Percentiles rank a stretch among this genome's conserved stretches.
These are phyloP conservation scores for Podarcis raffonei DNA, from an alignment of 2,113 vertebrate species.

Conservation along the genomic window DNA sequence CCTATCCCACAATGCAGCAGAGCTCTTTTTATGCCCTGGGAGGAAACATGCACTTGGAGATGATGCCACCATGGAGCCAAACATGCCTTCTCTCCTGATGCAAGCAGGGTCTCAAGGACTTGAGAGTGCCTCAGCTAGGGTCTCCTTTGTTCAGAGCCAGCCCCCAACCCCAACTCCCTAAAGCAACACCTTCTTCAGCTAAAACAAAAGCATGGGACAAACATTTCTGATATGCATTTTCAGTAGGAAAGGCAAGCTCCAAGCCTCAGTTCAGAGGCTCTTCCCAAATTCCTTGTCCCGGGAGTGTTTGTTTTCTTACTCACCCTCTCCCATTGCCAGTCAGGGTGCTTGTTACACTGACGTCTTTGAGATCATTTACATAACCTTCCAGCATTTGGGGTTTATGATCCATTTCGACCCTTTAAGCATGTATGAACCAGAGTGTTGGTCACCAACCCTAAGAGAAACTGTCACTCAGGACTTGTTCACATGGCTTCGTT, in stretches of 20 bases:
- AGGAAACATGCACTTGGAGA: background rate
- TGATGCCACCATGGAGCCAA: background rate
- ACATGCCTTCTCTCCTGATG: too few species aligned
- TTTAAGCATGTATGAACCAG: constrained; percentile 55
- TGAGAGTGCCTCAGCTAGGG: too few species aligned
- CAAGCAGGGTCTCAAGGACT: too few species aligned
- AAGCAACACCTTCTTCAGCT: background rate
- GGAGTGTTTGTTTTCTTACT: constrained; percentile 38
- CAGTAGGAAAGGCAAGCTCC: constrained; percentile 10
- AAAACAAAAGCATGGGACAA: constrained; percentile 9
- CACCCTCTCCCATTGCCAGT: constrained; percentile 21
- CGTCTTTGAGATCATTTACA: constrained; percentile 47
- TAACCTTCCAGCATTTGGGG: constrained; percentile 46
- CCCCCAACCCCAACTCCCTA: background rate
- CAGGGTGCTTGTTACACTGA: constrained; percentile 25
- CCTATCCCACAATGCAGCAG: too few species aligned
- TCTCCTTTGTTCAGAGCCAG: too few species aligned
- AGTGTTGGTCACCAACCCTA: constrained; percentile 60
- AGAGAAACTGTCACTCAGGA: constrained; percentile 36
- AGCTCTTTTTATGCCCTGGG: too few species aligned
- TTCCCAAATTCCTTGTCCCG: constrained; percentile 19
- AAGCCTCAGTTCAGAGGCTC: constrained; percentile 27
- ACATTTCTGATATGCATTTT: constrained; percentile 9
- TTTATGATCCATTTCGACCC: constrained; percentile 57
- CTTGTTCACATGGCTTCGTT: constrained; percentile 53